Conservation (phyloP, 2,888 invertebrate species). For the Dryobotodes eremita region DNA sequence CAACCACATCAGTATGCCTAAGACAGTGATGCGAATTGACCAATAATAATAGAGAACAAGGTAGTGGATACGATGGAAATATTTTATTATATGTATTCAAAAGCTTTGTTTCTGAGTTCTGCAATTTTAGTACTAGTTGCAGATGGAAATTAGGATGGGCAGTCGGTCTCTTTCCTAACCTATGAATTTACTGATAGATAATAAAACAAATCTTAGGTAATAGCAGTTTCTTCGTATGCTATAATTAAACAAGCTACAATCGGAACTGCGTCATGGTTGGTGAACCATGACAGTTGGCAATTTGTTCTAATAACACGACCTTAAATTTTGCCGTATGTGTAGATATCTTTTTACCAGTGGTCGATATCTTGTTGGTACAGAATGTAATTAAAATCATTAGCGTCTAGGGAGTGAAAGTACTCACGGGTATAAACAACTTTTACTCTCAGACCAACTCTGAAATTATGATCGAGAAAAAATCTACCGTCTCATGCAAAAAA, state of each 20-base stretch:
- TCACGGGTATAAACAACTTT: slow-evolving; percentile 26
- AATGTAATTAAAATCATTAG: neutral
- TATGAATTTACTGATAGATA: neutral
- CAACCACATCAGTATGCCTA: too few relatives aligned
- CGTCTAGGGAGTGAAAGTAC: slow-evolving; percentile 9
- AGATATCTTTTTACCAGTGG: neutral
- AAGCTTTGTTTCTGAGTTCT: neutral
- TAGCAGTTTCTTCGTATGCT: neutral
- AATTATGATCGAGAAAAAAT: neutral
- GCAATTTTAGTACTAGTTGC: neutral
- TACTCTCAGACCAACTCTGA: neutral
- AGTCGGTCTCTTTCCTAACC: neutral
- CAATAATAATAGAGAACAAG: neutral
- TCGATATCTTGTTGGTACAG: too few relatives aligned
- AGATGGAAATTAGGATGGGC: neutral
- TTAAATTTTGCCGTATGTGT: neutral
- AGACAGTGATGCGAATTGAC: neutral
- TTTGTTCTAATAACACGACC: slow-evolving; percentile 11
- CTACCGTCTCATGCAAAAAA: neutral
- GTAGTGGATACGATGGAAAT: too few relatives aligned
- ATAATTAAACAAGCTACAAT: slow-evolving; percentile 18
- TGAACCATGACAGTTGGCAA: slow-evolving; percentile 21
- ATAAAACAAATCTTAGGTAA: neutral
- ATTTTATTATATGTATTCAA: too few relatives aligned
- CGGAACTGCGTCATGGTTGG: slow-evolving; percentile 16